A percentile compares a stretch with the other conserved stretches of the same genome.
Evolutionary conservation across 2,888 invertebrate species (phyloP).

Genomic region (Cephus pygmeus): DNA sequence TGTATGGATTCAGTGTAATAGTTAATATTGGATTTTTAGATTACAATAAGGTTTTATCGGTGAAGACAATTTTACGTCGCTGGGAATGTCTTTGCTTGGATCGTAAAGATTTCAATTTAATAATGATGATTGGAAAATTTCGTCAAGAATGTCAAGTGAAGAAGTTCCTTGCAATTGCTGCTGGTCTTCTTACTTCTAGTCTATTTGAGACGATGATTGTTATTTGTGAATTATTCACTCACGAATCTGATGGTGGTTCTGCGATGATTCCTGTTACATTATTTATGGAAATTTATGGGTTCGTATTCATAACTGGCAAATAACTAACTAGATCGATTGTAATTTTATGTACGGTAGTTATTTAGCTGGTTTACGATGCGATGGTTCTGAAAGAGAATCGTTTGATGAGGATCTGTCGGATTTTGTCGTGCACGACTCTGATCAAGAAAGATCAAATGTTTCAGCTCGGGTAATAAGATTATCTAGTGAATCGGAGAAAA

Average conservation of each 20-base stretch:
- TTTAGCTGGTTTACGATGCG: conserved; percentile 55
- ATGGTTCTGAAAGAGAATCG: conserved; percentile 44
- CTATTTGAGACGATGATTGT: conserved; percentile 83
- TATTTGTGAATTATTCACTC: conserved; percentile 83
- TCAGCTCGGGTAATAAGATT: conserved; percentile 19
- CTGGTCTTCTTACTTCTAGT: conserved; percentile 76
- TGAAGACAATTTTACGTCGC: conserved; percentile 65
- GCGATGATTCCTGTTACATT: conserved; percentile 76
- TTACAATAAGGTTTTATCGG: conserved; percentile 55
- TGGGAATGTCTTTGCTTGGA: conserved; percentile 78
- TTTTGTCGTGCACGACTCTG: conserved; percentile 32
- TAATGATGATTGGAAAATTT: conserved; percentile 79
- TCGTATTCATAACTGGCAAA: background rate
- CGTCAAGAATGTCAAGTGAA: conserved; percentile 76
- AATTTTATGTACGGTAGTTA: conserved; percentile 40
- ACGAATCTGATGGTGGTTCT: conserved; percentile 86
- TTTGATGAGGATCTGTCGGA: conserved; percentile 38
- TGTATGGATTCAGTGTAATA: background rate
- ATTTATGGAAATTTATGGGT: conserved; percentile 70
- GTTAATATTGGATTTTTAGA: conserved; percentile 31
- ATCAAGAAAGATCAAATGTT: conserved; percentile 12
- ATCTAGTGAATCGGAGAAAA: conserved; percentile 19
- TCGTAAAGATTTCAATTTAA: conserved; percentile 73
- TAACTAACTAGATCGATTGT: background rate
- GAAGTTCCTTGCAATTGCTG: conserved; percentile 80